Evolutionary conservation across 92 coral and sea anemone species (phyloP).

Genomic region (Porites lobata): DNA sequence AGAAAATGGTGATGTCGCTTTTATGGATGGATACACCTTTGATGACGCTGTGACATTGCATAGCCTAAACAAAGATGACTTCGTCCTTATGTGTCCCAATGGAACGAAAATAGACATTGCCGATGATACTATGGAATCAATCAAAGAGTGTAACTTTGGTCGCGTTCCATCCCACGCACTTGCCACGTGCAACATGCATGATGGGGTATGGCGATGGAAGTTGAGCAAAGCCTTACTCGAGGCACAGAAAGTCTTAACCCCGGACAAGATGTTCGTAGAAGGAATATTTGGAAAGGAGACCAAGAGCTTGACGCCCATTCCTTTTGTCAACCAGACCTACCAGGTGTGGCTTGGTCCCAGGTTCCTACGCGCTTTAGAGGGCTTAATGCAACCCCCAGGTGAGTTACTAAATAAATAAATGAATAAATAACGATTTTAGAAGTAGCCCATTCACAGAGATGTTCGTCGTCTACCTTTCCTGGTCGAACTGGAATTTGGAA

Average conservation of each 20-base stretch:
- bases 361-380: slow-evolving; percentile 68
- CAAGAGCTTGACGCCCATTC: slow-evolving; percentile 40
- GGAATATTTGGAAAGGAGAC: slow-evolving; percentile 36
- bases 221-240: slow-evolving; percentile 66
- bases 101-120: slow-evolving; percentile 51
- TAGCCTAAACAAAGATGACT: slow-evolving; percentile 21
- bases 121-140: slow-evolving; percentile 29
- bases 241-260: slow-evolving; percentile 53
- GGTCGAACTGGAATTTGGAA: too few relatives aligned
- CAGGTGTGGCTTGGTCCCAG: slow-evolving; percentile 60
- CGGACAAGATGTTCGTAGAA: not conserved
- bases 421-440: too few relatives aligned
- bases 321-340: slow-evolving; percentile 65
- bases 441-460: too few relatives aligned
- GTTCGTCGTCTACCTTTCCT: too few relatives aligned
- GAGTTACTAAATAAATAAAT: too few relatives aligned
- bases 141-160: slow-evolving; percentile 70
- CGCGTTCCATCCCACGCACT: slow-evolving; percentile 61
- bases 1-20: slow-evolving; percentile 56
- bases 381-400: slow-evolving; percentile 61
- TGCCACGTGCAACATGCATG: slow-evolving; percentile 66
- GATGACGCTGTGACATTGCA: slow-evolving; percentile 12
- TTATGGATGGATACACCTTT: slow-evolving; percentile 53
- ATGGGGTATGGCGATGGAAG: slow-evolving; percentile 71
- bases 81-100: slow-evolving; percentile 63